Base-by-base conservation (phyloP, 35 echinoderm and acorn worm genomes). In the Stichopus chloronotus region DNA sequence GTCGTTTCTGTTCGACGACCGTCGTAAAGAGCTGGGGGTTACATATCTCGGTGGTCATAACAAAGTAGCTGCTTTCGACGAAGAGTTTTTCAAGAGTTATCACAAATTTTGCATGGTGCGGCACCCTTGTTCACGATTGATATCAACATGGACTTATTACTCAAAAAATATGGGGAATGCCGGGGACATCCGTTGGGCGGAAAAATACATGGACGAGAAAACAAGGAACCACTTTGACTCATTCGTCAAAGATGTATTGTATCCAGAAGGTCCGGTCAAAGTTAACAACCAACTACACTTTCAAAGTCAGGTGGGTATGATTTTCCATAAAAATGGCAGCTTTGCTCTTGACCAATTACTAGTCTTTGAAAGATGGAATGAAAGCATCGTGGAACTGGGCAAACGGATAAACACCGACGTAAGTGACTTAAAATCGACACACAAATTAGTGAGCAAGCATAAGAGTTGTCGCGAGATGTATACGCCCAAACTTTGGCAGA, bases 321-420 rank as follows among this genome's bases (percentile, higher is more conserved):
- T 88, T 2, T 88, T 88, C 52, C 55, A 88, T 19, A 57, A 88
- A 6, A 63, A 88, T 16, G 85, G 54, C 6, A 19, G 22, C 11
- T 63, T 88, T 11, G 57, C 53, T 30, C 57, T 88, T 7, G 21
- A 88, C 30, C 85, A 88, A 14, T 13, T 88, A 25, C 57, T 88
- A n/a, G 85, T 88, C 55, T 88, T 22, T 88, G 85, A 88, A 88
- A 88, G 30, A 9, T 88, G 85, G 85, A 61, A 63, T 88, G 85
- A 88, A 7, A 88, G 85, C 22, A 59, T 88, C 53, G 20, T 5
- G 22, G n/a, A 63, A 52, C 85, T 88, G 19, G 85, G 85, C 5
- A 88, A 22, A 19, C 54, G 61, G 14, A 30, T 88, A 63, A 55
- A 88, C 85, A 22, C 58, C 12, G 57, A 88, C 22, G 25, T 22